These are phyloP conservation scores for Proctacanthus coquilletti DNA, from an alignment of 1,140 invertebrate genomes.

Conservation along the genomic window DNA sequence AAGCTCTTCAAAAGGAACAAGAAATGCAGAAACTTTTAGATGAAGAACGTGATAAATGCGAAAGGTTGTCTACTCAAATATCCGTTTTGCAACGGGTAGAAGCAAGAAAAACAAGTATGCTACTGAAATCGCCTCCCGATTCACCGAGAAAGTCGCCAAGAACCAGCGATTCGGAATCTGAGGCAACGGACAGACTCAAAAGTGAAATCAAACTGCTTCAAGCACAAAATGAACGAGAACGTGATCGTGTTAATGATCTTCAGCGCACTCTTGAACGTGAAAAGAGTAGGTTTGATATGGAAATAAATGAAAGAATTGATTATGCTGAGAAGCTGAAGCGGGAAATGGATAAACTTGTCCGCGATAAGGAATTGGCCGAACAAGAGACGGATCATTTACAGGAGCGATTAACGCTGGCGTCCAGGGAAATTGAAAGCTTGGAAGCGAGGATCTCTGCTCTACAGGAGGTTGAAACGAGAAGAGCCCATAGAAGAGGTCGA, in stretches of 20 bases:
- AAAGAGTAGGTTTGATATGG: slow-evolving; percentile 33
- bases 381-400: slow-evolving; percentile 23
- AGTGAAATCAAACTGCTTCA: slow-evolving; percentile 34
- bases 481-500: slow-evolving; percentile 16
- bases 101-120: slow-evolving; percentile 17
- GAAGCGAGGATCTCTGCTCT: slow-evolving; percentile 19
- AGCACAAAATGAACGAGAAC: slow-evolving; percentile 34
- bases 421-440: slow-evolving; percentile 23
- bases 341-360: slow-evolving; percentile 23
- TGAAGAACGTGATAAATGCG: slow-evolving; percentile 34
- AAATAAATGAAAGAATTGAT: slow-evolving; percentile 35
- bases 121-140: slow-evolving; percentile 20
- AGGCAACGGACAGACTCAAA: slow-evolving; percentile 31
- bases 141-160: slow-evolving; percentile 22
- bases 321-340: slow-evolving; percentile 36
- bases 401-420: slow-evolving; percentile 22
- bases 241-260: slow-evolving; percentile 29
- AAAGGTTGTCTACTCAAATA: slow-evolving; percentile 32
- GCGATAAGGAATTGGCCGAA: slow-evolving; percentile 23
- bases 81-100: slow-evolving; percentile 21
- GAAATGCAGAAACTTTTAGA: slow-evolving; percentile 42
- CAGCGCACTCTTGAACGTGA: slow-evolving; percentile 30
- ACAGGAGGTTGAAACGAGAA: slow-evolving; percentile 22
- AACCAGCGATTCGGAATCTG: slow-evolving; percentile 25
- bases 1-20: slow-evolving; percentile 41